phyloP scores from a whole-genome alignment of 2,888 invertebrate species.

The Acronicta alni region DNA sequence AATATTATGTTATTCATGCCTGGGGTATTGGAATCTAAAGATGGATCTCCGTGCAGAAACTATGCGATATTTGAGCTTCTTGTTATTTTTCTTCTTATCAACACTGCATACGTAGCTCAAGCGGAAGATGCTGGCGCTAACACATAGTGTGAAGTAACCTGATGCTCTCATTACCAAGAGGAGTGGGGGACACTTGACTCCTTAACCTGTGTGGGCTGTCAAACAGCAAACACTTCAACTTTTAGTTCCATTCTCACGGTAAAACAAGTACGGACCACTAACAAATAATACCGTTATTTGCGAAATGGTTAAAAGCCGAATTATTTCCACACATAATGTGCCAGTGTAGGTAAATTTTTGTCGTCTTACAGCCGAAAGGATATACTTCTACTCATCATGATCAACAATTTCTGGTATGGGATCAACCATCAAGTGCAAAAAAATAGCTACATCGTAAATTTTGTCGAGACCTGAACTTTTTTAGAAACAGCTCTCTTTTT shows the following conservation, averaged over 20 bases:
- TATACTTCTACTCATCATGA: too few relatives aligned
- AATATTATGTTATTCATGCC: too few relatives aligned
- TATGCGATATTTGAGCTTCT: too few relatives aligned
- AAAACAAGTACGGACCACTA: conserved; percentile 1
- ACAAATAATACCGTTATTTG: conserved; percentile 20
- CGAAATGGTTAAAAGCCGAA: conserved; percentile 11
- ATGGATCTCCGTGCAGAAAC: too few relatives aligned
- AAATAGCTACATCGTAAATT: too few relatives aligned
- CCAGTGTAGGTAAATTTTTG: not conserved
- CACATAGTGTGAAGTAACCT: conserved; percentile 19
- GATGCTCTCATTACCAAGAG: conserved; percentile 17
- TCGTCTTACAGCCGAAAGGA: too few relatives aligned
- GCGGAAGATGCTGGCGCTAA: conserved; percentile 23
- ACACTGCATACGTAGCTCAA: not conserved
- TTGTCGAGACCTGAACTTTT: too few relatives aligned
- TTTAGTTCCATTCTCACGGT: conserved; percentile 36
- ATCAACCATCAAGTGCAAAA: too few relatives aligned
- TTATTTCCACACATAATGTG: conserved; percentile 17
- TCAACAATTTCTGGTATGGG: too few relatives aligned
- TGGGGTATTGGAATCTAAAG: too few relatives aligned
- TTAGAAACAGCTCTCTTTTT: too few relatives aligned
- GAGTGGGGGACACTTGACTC: conserved; percentile 14
- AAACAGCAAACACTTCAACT: conserved; percentile 12
- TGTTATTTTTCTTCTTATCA: too few relatives aligned
- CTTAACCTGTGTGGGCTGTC: conserved; percentile 31